Evolutionary conservation across 2,797 vertebrate genomes (phyloP).

Genomic region (Syngnathus rostellatus): DNA sequence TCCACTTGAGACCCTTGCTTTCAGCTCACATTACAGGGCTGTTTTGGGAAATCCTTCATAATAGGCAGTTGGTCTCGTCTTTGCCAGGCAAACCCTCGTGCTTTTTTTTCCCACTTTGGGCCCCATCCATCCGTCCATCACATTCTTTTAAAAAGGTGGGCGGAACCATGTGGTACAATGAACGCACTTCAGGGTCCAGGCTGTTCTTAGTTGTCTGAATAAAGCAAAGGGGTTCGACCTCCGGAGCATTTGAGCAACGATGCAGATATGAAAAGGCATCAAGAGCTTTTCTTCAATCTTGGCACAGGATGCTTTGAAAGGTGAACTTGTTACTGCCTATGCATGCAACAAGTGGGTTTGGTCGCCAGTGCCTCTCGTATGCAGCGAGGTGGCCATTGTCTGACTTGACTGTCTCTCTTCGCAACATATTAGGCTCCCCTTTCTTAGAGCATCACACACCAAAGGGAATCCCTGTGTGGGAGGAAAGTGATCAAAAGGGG

Average conservation of each 20-base stretch:
- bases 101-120: slow-evolving; percentile 50
- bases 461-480: slow-evolving; percentile 47
- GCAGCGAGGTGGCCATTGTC: slow-evolving; percentile 26
- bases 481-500: slow-evolving; percentile 28
- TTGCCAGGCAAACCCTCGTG: slow-evolving; percentile 46
- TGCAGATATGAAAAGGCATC: slow-evolving; percentile 46
- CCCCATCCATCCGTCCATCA: slow-evolving; percentile 44
- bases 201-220: slow-evolving; percentile 43
- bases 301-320: slow-evolving; percentile 16
- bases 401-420: slow-evolving; percentile 25
- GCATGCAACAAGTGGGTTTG: slow-evolving; percentile 16
- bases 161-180: slow-evolving; percentile 53
- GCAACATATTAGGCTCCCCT: slow-evolving; percentile 46
- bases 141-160: slow-evolving; percentile 68
- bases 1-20: slow-evolving; percentile 51
- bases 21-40: slow-evolving; percentile 48
- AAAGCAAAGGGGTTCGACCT: slow-evolving; percentile 33
- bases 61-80: slow-evolving; percentile 53
- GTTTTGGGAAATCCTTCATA: slow-evolving; percentile 66
- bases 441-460: slow-evolving; percentile 29
- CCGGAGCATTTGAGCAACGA: slow-evolving; percentile 55
- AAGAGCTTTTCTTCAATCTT: slow-evolving; percentile 28
- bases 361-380: slow-evolving; percentile 19
- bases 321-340: slow-evolving; percentile 6
- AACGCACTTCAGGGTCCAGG: slow-evolving; percentile 42